These are phyloP conservation scores for Chironomus tentans DNA, from an alignment of 2,888 invertebrate genomes.

Conservation along the genomic window DNA sequence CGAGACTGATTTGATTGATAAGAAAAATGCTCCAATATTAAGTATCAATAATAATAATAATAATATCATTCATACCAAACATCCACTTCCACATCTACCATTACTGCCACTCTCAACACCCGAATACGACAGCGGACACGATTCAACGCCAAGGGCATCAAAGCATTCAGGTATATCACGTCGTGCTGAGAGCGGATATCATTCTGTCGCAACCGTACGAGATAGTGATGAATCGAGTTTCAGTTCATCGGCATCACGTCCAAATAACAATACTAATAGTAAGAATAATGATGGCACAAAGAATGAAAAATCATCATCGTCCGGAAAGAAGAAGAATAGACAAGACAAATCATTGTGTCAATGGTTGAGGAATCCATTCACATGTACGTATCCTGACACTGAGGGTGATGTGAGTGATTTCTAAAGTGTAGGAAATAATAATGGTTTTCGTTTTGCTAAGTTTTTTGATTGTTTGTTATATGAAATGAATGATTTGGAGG, in stretches of 20 bases:
- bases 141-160: slow-evolving; percentile 71
- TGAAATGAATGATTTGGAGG: not conserved
- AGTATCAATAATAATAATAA: not conserved
- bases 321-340: slow-evolving; percentile 55
- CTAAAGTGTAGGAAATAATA: slow-evolving; percentile 3
- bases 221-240: slow-evolving; percentile 83
- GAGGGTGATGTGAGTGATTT: slow-evolving; percentile 56
- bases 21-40: slow-evolving; percentile 10
- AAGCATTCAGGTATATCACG: slow-evolving; percentile 73
- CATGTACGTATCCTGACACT: slow-evolving; percentile 66
- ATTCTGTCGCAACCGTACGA: slow-evolving; percentile 66
- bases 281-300: slow-evolving; percentile 44
- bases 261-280: slow-evolving; percentile 40
- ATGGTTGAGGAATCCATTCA: slow-evolving; percentile 66
- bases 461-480: not conserved
- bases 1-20: slow-evolving; percentile 22
- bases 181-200: slow-evolving; percentile 82
- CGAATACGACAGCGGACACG: slow-evolving; percentile 75
- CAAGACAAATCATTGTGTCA: slow-evolving; percentile 66
- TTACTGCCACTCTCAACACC: slow-evolving; percentile 43
- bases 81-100: slow-evolving; percentile 32
- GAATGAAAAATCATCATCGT: slow-evolving; percentile 41
- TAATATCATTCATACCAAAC: slow-evolving; percentile 34
- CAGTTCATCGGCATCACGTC: slow-evolving; percentile 48
- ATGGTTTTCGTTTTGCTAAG: not conserved